These are phyloP conservation scores for Mionectes macconnelli DNA, from an alignment of 2,113 vertebrate genomes.

Conservation along the genomic window DNA sequence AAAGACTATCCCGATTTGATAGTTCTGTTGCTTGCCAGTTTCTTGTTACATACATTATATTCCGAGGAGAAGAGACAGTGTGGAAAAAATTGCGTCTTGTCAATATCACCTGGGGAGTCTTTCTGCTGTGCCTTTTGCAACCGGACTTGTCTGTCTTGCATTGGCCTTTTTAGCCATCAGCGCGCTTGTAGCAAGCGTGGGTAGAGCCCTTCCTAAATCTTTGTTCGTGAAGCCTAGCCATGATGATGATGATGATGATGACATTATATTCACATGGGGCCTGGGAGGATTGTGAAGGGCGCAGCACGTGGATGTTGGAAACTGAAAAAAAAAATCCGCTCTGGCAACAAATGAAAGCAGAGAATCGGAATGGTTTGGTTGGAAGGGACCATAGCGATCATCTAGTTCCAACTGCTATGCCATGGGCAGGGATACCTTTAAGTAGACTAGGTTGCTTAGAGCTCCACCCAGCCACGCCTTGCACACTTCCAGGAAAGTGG, in stretches of 20 bases:
- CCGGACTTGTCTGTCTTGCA: too few relatives aligned
- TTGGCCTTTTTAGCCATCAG: too few relatives aligned
- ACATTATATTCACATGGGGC: neutral
- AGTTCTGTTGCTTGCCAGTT: neutral
- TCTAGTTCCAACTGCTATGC: accelerated
- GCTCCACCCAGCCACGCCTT: neutral
- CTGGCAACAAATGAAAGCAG: neutral
- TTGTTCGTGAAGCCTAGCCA: too few relatives aligned
- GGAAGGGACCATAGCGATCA: neutral
- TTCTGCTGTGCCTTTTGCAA: too few relatives aligned
- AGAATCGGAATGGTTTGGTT: neutral
- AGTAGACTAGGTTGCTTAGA: neutral
- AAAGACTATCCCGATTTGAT: neutral
- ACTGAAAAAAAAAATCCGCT: neutral
- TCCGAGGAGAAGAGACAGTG: too few relatives aligned
- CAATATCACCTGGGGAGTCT: too few relatives aligned
- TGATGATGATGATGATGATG: too few relatives aligned
- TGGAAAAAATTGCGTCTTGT: too few relatives aligned
- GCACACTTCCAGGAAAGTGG: neutral
- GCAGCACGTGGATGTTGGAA: neutral
- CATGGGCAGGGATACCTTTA: neutral
- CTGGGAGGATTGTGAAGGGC: neutral
- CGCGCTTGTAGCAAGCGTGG: too few relatives aligned
- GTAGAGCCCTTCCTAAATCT: too few relatives aligned
- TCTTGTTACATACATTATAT: neutral